Evolutionary conservation across 2,113 vertebrate species (phyloP), one percentile per base, ranked within the genome.

Genomic region (Amblyornis subalaris): DNA sequence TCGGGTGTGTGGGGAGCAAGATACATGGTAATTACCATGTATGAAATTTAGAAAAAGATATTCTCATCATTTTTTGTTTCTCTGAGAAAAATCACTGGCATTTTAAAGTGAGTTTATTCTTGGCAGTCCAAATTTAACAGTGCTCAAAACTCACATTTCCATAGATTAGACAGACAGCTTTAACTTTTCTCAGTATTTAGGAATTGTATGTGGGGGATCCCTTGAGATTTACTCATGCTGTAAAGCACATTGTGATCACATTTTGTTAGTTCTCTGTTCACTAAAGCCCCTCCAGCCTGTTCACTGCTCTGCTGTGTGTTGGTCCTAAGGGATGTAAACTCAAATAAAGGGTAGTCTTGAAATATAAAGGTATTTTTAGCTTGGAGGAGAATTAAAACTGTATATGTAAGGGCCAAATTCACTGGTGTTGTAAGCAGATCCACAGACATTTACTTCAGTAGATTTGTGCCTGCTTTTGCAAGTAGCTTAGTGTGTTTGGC

Each of bases 321-420:
- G 78, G 83, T 97, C 96, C 95, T 97, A 77, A 91, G 95, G 95
- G 96, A 97, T 92, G 91, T 93, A 97, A 97, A 92, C 96, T 96
- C 93, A 96, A 90, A 90, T 93, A 97, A 96, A 96, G 86, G 78
- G 53, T 93, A 96, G 91, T 93, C 90, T 95, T 95, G 86, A 92
- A 96, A 95, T 94, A 93, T 69, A 93, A 96, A 96, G 90, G 90
- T 95, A 96, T 96, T 97, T 97, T 96, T 95, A 96, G 94, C 94
- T 96, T 92, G 81, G 84, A 95, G 91, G 82, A 93, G 84, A 96
- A 96, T 94, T 96, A 96, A 94, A 94, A 92, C 73, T 61, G 36
- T 88, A 10, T 93, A 74, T 65, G 38, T 89, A 82, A 93, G 79
- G 79, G 48, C 78, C 85, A 95, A 91, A 95, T 92, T 92, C 90